A percentile compares a stretch with the other conserved stretches of the same genome.
These are phyloP conservation scores for Aurelia sp. DNA, from an alignment of 30 jellyfish, hydroid and myxozoan species.

Conservation along the genomic window DNA sequence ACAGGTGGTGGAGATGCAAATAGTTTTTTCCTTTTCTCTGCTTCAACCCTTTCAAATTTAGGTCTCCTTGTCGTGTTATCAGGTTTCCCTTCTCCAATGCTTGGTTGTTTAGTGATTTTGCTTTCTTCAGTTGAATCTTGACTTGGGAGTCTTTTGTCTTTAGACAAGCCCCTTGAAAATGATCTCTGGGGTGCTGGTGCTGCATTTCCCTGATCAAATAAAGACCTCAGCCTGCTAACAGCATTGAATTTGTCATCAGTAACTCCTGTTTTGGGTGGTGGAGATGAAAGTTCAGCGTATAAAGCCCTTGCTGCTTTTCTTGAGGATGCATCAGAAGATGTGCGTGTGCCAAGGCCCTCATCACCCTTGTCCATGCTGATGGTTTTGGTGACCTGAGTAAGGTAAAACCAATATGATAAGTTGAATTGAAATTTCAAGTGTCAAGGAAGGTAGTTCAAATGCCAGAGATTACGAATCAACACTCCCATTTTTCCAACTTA, in stretches of 20 bases:
- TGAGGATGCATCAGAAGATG: slow-evolving; percentile 39
- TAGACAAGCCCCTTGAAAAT: not conserved
- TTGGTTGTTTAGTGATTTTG: not conserved
- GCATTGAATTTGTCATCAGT: slow-evolving; percentile 51
- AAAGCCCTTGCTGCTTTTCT: slow-evolving; percentile 58
- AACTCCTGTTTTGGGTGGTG: slow-evolving; percentile 57
- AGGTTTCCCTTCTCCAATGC: not conserved
- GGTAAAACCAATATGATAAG: too few relatives aligned
- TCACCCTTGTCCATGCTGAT: slow-evolving; percentile 42
- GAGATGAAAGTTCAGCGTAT: slow-evolving; percentile 80
- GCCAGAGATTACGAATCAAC: too few relatives aligned
- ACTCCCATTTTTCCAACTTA: too few relatives aligned
- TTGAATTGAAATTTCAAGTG: too few relatives aligned
- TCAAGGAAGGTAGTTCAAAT: too few relatives aligned
- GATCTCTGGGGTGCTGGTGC: slow-evolving; percentile 35
- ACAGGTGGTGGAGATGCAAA: slow-evolving; percentile 74
- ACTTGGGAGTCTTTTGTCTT: not conserved
- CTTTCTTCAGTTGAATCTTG: not conserved
- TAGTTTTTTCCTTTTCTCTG: slow-evolving; percentile 41
- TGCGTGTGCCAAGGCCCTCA: slow-evolving; percentile 45
- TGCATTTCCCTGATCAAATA: slow-evolving; percentile 40
- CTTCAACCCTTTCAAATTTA: slow-evolving; percentile 46
- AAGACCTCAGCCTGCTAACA: slow-evolving; percentile 56
- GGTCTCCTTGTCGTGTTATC: slow-evolving; percentile 32
- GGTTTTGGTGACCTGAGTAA: not conserved